phyloP scores from a whole-genome alignment of 2,888 invertebrate genomes.

The Carcina quercana region DNA sequence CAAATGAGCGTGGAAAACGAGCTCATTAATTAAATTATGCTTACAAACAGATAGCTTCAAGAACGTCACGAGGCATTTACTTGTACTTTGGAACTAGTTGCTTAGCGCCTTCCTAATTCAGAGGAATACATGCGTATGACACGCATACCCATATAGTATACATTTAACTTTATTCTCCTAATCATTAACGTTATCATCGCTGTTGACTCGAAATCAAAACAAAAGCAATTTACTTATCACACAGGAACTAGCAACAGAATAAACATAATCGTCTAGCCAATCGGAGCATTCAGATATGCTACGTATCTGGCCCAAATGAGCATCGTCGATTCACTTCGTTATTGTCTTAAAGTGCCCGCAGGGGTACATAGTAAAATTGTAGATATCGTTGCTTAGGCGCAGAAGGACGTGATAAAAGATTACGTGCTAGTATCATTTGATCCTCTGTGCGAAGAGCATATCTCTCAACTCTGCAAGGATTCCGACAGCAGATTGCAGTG shows the following conservation, averaged over 20 bases:
- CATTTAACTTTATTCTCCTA: no score
- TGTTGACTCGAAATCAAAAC: conserved; percentile 30
- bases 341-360: conserved; percentile 42
- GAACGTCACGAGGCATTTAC: no score
- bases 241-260: conserved; percentile 34
- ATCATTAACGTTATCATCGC: conserved; percentile 2
- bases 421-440: conserved; percentile 58
- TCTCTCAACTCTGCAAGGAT: conserved; percentile 23
- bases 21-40: no score
- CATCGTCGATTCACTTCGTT: conserved; percentile 26
- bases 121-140: no score
- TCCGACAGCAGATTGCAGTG: conserved; percentile 22
- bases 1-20: no score
- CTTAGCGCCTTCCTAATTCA: no score
- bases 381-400: conserved; percentile 37
- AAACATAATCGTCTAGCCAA: conserved; percentile 53
- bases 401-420: conserved; percentile 65
- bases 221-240: conserved; percentile 43
- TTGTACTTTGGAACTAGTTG: no score
- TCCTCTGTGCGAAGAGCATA: conserved; percentile 31
- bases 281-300: conserved; percentile 51
- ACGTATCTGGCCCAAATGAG: conserved; percentile 42
- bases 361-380: conserved; percentile 12
- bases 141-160: no score
- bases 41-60: no score